phyloP scores from a whole-genome alignment of 2,113 vertebrate genomes.

The Baryphthengus martii region DNA sequence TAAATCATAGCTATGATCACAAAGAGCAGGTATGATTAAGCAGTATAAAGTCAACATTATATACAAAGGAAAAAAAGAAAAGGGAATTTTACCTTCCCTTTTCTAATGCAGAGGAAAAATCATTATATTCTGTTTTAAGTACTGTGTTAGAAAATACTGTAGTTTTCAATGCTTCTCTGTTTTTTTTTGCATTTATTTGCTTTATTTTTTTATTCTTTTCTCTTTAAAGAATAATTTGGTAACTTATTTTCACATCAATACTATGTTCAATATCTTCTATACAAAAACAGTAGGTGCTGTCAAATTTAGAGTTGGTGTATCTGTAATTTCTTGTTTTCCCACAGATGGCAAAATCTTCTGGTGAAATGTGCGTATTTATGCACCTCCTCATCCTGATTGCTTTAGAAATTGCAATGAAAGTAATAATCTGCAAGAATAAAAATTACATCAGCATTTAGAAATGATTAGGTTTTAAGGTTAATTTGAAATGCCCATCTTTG shows the following conservation, averaged over 20 bases:
- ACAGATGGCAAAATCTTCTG: not conserved
- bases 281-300: not conserved
- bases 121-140: not conserved
- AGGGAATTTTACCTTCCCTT: not conserved
- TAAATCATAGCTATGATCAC: not conserved
- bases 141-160: not conserved
- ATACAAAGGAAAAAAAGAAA: not conserved
- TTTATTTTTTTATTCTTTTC: not conserved
- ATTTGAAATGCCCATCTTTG: not conserved
- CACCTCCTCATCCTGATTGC: not conserved
- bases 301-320: not conserved
- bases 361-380: not conserved
- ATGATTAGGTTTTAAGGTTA: not conserved
- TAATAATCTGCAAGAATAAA: not conserved
- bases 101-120: not conserved
- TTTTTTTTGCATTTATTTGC: not conserved
- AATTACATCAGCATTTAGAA: not conserved
- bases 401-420: not conserved
- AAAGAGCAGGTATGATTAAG: not conserved
- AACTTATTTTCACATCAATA: not conserved
- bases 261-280: not conserved
- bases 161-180: not conserved
- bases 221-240: not conserved
- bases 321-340: not conserved
- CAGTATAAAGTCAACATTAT: not conserved